Evolutionary conservation across 1,140 invertebrate species (phyloP).

Genomic region (Himalopsyche phryganea): DNA sequence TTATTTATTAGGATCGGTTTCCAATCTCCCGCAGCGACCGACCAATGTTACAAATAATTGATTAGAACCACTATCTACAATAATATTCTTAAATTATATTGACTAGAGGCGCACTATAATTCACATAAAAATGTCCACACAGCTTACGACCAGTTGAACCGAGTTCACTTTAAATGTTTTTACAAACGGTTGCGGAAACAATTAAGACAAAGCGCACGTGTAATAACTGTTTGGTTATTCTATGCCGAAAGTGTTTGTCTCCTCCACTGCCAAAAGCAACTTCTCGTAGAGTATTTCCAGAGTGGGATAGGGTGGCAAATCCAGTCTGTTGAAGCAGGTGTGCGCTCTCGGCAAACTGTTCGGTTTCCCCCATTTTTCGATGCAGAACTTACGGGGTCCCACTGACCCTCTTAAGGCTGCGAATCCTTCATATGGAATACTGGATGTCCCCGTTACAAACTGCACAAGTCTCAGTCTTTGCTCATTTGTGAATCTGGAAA

Average conservation of each 20-base stretch:
- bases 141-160: too few relatives aligned
- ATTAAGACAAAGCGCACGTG: slow-evolving; percentile 21
- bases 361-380: slow-evolving; percentile 96
- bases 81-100: slow-evolving; percentile 30
- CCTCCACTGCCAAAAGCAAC: slow-evolving; percentile 89
- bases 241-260: slow-evolving; percentile 96
- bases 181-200: slow-evolving; percentile 7
- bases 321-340: slow-evolving; percentile 96
- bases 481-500: slow-evolving; percentile 83
- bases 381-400: slow-evolving; percentile 93
- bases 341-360: slow-evolving; percentile 93
- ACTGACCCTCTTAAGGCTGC: slow-evolving; percentile 90
- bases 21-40: too few relatives aligned
- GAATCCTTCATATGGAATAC: slow-evolving; percentile 97
- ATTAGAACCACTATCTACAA: slow-evolving; percentile 13
- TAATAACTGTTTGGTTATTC: slow-evolving; percentile 61
- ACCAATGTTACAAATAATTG: neutral
- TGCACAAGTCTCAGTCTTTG: slow-evolving; percentile 86
- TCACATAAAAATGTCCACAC: slow-evolving; percentile 11
- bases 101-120: slow-evolving; percentile 34
- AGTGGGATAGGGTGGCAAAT: slow-evolving; percentile 92
- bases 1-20: too few relatives aligned
- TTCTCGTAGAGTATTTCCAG: slow-evolving; percentile 93
- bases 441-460: slow-evolving; percentile 96
- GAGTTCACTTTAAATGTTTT: slow-evolving; percentile 8